These are phyloP conservation scores for Emydocephalus ijimae DNA, from an alignment of 2,113 vertebrate species.

Conservation along the genomic window DNA sequence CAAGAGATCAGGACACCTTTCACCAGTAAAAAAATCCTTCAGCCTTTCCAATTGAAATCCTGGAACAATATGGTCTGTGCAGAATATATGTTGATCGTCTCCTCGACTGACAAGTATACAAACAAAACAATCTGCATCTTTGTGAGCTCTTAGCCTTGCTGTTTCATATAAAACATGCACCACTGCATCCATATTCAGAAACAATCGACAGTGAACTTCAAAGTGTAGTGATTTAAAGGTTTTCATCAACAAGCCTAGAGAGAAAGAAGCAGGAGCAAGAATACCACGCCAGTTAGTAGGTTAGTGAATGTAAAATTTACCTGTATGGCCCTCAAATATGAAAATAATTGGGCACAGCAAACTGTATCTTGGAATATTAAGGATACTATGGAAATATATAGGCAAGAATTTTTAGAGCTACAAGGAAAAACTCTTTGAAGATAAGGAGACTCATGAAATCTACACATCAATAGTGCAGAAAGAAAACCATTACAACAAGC, in stretches of 20 bases:
- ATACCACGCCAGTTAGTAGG: background rate
- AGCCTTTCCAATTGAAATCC: slow-evolving; percentile 71
- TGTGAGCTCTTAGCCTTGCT: slow-evolving; percentile 58
- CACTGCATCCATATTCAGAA: slow-evolving; percentile 45
- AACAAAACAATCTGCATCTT: slow-evolving; percentile 71
- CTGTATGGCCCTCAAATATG: too few species aligned
- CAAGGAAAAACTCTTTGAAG: background rate
- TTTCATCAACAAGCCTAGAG: slow-evolving; percentile 70
- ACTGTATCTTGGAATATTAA: background rate
- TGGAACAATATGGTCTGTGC: slow-evolving; percentile 59
- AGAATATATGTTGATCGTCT: slow-evolving; percentile 67
- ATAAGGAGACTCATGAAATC: background rate
- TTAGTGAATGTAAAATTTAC: background rate
- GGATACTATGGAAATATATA: background rate
- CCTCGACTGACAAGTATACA: slow-evolving; percentile 87
- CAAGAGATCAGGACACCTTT: slow-evolving; percentile 72
- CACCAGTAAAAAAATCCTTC: slow-evolving; percentile 73
- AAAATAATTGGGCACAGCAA: too few species aligned
- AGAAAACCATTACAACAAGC: background rate
- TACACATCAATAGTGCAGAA: background rate
- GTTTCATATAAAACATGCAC: slow-evolving; percentile 50
- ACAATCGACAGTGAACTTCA: slow-evolving; percentile 55
- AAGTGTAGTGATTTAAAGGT: slow-evolving; percentile 79
- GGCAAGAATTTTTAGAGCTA: background rate
- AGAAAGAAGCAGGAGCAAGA: slow-evolving; percentile 23